Evolutionary conservation across 2,113 vertebrate species (phyloP), one percentile per base, ranked within the genome.

Genomic region (Tricholaema leucomelas): DNA sequence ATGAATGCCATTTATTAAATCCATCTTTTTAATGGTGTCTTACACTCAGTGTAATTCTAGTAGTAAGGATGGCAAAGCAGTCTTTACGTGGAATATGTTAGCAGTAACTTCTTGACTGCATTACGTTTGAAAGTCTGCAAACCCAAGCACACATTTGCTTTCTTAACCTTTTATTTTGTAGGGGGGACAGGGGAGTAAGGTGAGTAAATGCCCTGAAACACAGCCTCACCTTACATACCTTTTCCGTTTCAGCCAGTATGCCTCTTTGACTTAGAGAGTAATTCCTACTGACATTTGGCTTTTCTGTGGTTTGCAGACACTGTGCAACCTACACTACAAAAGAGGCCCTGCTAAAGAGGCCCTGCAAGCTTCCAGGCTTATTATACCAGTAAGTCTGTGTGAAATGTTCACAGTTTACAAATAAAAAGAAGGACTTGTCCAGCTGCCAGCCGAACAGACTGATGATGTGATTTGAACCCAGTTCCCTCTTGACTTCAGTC

Each of bases 351-450:
- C 64, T 86, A 73, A 81, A 88, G 55, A 78, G 70, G 61, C 85
- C 63, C 88, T 52, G 67, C 30, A 83, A 89, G 36, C 54, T 55
- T 75, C 85, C 61, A 81, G 67, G 73, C 94, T 94, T 96, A 82
- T 87, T 92, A 13, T 65, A 42, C 73, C 85, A 79, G 50, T 7
- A 6, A 90, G 28, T 6, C 83, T 54, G 44, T 90, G 88, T 90
- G 93, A 94, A 90, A 81, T 90, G 84, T 93, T 92, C 90, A 80
- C 75, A 81, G 87, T 94, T 96, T 96, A 96, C 91, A 96, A 94
- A 93, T 93, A 96, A 89, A 80, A 92, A 74, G 35, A 74, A 93
- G 59, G 71, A 60, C 35, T 89, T 91, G 75, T 80, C 58, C 93
- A 71, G 75, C 87, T 91, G 92, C 93, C 93, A 94, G 72, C 69